Conservation (phyloP, 1,140 invertebrate genomes). For the Drosophila teissieri region DNA sequence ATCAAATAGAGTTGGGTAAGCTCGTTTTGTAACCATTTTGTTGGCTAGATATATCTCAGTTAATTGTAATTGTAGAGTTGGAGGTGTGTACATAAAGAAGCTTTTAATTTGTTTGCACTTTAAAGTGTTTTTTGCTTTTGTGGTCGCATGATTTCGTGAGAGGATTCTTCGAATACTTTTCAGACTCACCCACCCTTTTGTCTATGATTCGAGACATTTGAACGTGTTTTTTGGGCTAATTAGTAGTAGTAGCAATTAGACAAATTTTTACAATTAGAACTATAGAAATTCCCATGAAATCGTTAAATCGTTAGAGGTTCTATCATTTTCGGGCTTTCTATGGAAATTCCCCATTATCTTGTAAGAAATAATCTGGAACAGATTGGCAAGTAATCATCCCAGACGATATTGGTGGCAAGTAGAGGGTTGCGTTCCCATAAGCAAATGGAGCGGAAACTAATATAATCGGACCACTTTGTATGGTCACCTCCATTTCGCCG, state of each 20-base stretch:
- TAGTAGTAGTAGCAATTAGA: no score
- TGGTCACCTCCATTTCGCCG: not conserved
- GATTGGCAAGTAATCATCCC: conserved; percentile 33
- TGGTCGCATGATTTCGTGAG: not conserved
- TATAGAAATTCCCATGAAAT: not conserved
- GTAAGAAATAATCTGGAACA: conserved; percentile 14
- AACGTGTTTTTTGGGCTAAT: not conserved
- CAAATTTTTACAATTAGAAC: no score
- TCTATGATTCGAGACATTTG: not conserved
- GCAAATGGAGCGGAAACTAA: conserved; percentile 41
- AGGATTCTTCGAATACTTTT: not conserved
- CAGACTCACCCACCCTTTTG: not conserved
- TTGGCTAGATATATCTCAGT: conserved; percentile 1
- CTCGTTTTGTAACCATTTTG: conserved; percentile 28
- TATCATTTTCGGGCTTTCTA: not conserved
- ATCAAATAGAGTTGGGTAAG: conserved; percentile 36
- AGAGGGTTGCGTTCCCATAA: conserved; percentile 11
- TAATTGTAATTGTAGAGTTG: conserved; percentile 20
- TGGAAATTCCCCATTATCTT: conserved; percentile 34
- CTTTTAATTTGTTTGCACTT: conserved; percentile 4
- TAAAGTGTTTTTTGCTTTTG: conserved; percentile 3
- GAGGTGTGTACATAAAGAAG: conserved; percentile 10
- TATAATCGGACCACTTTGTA: conserved; percentile 42
- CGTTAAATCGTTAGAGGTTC: not conserved
- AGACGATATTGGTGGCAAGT: not conserved